These are phyloP conservation scores for Aphis craccivora DNA, from an alignment of 1,140 invertebrate genomes.

Conservation along the genomic window DNA sequence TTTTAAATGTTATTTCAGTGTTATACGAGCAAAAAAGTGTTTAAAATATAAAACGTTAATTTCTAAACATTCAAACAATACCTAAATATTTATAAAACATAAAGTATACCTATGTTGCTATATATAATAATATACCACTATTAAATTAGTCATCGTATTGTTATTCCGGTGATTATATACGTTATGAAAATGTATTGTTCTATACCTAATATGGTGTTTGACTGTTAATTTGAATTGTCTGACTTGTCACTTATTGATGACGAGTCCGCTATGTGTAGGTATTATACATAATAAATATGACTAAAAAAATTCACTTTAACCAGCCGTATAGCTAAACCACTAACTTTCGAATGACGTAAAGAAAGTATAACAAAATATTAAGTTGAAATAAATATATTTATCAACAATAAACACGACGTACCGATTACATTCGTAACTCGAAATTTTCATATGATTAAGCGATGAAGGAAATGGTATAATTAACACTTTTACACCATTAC, in stretches of 20 bases:
- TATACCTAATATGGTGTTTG: background rate
- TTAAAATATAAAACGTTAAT: background rate
- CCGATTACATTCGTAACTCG: background rate
- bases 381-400: background rate
- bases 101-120: background rate
- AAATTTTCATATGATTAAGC: background rate
- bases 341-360: background rate
- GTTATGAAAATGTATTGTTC: conserved; percentile 22
- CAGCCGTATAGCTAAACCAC: background rate
- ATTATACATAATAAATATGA: background rate
- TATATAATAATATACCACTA: background rate
- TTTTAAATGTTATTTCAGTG: background rate
- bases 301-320: background rate
- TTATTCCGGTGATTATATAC: conserved; percentile 20
- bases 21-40: background rate
- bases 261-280: background rate
- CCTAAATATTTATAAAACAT: background rate
- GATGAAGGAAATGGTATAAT: background rate
- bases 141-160: conserved; percentile 38
- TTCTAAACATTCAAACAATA: conserved; percentile 28
- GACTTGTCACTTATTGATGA: conserved; percentile 35
- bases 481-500: background rate
- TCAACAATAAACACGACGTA: background rate
- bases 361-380: background rate
- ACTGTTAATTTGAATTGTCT: background rate